phyloP scores from a whole-genome alignment of 2,888 invertebrate species.

The Patella pellucida region DNA sequence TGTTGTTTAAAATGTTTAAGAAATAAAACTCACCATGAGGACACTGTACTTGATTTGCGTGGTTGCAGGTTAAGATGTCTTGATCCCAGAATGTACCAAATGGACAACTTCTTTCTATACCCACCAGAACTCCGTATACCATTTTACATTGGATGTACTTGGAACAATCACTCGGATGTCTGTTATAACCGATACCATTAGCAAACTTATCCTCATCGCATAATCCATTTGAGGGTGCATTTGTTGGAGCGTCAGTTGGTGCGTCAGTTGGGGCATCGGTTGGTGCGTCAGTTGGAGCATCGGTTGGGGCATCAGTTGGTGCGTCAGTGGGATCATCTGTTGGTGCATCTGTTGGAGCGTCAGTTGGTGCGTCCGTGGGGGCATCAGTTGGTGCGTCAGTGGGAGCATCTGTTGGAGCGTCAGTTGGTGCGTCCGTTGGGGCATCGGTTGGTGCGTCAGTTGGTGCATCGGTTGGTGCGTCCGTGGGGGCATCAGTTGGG shows the following conservation, averaged over 20 bases:
- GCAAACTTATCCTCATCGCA: not conserved
- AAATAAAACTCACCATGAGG: not conserved
- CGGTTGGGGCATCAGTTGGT: not conserved
- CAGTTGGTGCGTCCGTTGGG: not conserved
- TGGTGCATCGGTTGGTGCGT: not conserved
- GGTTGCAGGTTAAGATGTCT: not conserved
- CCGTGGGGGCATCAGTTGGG: not conserved
- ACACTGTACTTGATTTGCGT: not conserved
- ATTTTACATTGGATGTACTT: not conserved
- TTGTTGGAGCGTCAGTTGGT: not conserved
- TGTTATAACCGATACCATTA: conserved; percentile 2
- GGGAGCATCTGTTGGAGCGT: not conserved
- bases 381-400: not conserved
- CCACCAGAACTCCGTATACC: not conserved
- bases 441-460: not conserved
- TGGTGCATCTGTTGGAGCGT: not conserved
- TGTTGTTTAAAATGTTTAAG: no score
- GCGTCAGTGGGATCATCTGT: not conserved
- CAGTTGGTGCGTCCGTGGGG: not conserved
- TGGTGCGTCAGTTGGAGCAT: not conserved
- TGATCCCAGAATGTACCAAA: not conserved
- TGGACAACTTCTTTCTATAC: not conserved
- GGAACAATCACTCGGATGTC: not conserved
- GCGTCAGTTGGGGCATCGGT: not conserved
- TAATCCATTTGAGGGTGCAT: not conserved